Conservation (phyloP, 2,888 invertebrate species). For the Cerceris ruficornis region DNA sequence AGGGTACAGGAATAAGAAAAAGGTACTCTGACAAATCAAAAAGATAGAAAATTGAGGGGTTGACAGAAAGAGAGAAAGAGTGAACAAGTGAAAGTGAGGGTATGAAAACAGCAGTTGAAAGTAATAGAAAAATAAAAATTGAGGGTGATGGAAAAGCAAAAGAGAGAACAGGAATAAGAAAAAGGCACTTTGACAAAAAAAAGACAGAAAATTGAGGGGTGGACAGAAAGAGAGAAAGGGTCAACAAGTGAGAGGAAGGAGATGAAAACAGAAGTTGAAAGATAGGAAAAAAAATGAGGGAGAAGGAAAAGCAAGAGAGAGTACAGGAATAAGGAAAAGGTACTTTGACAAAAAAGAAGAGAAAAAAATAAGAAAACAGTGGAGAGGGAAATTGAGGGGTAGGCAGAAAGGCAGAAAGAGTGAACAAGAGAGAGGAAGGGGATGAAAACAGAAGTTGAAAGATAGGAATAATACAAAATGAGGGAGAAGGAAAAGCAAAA, state of each 20-base stretch:
- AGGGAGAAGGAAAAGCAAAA: background rate
- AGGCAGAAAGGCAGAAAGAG: background rate
- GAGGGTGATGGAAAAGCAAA: background rate
- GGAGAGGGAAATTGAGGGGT: too few relatives aligned
- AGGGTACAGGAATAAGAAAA: background rate
- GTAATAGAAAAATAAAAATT: background rate
- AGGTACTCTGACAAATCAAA: too few relatives aligned
- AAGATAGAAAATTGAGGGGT: background rate
- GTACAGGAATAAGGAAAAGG: too few relatives aligned
- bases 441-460: background rate
- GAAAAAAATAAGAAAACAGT: constrained; percentile 14
- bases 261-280: too few relatives aligned
- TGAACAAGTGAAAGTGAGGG: background rate
- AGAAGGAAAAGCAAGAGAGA: too few relatives aligned
- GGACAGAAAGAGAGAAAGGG: background rate
- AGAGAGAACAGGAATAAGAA: background rate
- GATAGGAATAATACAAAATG: background rate
- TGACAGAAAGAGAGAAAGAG: background rate
- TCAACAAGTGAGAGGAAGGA: background rate
- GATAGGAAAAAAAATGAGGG: too few relatives aligned
- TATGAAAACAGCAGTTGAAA: background rate
- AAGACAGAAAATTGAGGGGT: background rate
- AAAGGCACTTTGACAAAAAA: background rate
- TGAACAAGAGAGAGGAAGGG: background rate
- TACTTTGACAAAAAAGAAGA: background rate